A percentile compares a stretch with the other conserved stretches of the same genome.
phyloP scores from a whole-genome alignment of 2,113 vertebrate species.

The Pelusios castaneus region DNA sequence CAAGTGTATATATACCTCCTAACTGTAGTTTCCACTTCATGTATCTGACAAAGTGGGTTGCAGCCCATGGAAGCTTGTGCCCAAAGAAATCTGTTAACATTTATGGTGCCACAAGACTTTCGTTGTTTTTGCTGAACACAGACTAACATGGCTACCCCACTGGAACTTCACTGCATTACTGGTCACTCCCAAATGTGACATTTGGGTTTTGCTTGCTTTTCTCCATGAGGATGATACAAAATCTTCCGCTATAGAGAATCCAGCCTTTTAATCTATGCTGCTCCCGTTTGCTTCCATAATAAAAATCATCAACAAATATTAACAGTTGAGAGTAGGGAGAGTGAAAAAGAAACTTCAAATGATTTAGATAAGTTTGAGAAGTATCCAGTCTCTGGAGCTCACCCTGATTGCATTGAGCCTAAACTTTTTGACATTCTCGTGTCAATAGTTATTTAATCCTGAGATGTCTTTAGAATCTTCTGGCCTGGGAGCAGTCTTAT shows the following conservation, averaged over 20 bases:
- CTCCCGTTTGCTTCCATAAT: accelerated
- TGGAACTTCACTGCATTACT: neutral
- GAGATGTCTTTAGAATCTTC: neutral
- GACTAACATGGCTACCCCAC: too few species aligned
- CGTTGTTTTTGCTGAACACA: too few species aligned
- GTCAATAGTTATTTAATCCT: neutral
- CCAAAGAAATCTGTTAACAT: too few species aligned
- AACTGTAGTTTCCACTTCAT: too few species aligned
- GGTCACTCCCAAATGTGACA: neutral
- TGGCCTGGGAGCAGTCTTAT: neutral
- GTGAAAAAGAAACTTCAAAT: neutral
- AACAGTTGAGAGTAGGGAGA: neutral
- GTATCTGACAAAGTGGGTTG: too few species aligned
- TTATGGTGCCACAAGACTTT: too few species aligned
- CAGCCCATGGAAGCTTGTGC: too few species aligned
- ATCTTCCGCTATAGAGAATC: neutral
- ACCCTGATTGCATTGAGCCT: neutral
- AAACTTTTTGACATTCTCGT: neutral
- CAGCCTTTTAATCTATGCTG: accelerated
- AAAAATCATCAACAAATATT: neutral
- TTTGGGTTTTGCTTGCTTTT: neutral
- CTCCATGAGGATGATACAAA: neutral
- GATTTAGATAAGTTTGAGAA: neutral
- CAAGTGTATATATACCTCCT: too few species aligned
- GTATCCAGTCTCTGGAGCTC: accelerated